Base-by-base conservation (phyloP, 2,797 vertebrate species). In the Acrossocheilus fasciatus region DNA sequence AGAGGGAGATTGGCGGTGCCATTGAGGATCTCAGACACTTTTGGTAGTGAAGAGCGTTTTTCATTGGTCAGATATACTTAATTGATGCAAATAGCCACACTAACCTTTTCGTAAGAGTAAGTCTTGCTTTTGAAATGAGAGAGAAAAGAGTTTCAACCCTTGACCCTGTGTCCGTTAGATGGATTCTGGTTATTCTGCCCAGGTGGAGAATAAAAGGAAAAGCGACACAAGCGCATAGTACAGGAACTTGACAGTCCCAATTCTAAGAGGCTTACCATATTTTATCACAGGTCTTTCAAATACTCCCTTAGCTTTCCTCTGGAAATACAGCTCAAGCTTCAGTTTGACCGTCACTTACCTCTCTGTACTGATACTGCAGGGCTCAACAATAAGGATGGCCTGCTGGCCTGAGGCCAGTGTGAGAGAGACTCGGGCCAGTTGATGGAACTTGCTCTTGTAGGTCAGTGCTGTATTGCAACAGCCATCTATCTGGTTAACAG, bases 231-330 rank as follows among this genome's bases (percentile, higher is more conserved):
- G 74, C 43, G 41, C 81, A 52, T 73, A 66, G 68, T 70, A 69
- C 54, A 14, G 52, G 54, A 82, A 78, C 78, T 73, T 78, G 64
- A 80, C 77, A 73, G 82, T 39, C 69, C 62, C 43, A 59, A 83
- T 81, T 87, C 52, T 87, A 82, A 79, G 47, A 82, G 66, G 79
- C 79, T 89, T 87, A 78, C 45, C 78, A 74, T 87, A 87, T 85
- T 87, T 84, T 85, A 85, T 43, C 74, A 79, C 47, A 59, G 23
- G 73, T 79, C 73, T 70, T 68, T 78, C 66, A 76, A 43, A 75
- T 75, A 70, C 69, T 69, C 34, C 5, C 57, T 30, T 47, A 70
- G 59, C 68, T 76, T 45, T 80, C 14, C 30, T 52, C 15, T 73
- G 45, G 77, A 82, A 59, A 76, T 70, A 79, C 26, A 84, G 76